Evolutionary conservation across 37 sponge, comb jelly and placozoan genomes (phyloP).

Genomic region (Oscarella lobularis): DNA sequence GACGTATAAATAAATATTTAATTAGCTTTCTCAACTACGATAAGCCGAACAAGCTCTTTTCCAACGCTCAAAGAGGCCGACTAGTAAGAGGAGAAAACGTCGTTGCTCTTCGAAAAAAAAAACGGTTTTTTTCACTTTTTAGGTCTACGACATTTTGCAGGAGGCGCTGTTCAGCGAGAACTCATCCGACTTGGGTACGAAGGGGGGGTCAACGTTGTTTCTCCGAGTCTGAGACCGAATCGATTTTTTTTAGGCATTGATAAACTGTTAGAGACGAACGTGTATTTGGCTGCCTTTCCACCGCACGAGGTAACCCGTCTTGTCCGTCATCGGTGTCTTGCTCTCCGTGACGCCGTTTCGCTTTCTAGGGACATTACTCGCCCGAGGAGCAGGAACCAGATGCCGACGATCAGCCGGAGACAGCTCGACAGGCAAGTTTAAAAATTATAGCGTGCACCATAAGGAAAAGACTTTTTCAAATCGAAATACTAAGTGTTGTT

Average conservation of each 20-base stretch:
- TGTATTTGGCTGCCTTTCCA: constrained; percentile 19
- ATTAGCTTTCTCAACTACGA: not conserved
- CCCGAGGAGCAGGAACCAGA: not conserved
- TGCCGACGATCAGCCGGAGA: constrained; percentile 1
- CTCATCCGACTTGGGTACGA: not conserved
- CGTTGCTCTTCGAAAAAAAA: constrained; percentile 3
- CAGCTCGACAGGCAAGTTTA: not conserved
- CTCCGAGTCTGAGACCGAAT: too few relatives aligned
- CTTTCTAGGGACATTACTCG: not conserved
- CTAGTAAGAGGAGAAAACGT: not conserved
- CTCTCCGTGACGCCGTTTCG: not conserved
- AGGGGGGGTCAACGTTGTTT: too few relatives aligned
- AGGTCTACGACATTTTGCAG: constrained; percentile 1
- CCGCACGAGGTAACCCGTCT: constrained; percentile 21
- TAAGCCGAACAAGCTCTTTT: constrained; percentile 1
- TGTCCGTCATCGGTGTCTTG: not conserved
- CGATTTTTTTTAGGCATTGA: too few relatives aligned
- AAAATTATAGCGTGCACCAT: too few relatives aligned
- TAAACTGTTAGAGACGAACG: not conserved
- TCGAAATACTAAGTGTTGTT: not conserved
- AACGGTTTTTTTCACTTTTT: constrained; percentile 10
- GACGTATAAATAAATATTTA: not conserved
- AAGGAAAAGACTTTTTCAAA: too few relatives aligned
- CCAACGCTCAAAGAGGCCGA: not conserved
- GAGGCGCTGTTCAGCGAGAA: not conserved